Evolutionary conservation across 2,888 invertebrate species (phyloP).

Genomic region (Brenthis daphne): DNA sequence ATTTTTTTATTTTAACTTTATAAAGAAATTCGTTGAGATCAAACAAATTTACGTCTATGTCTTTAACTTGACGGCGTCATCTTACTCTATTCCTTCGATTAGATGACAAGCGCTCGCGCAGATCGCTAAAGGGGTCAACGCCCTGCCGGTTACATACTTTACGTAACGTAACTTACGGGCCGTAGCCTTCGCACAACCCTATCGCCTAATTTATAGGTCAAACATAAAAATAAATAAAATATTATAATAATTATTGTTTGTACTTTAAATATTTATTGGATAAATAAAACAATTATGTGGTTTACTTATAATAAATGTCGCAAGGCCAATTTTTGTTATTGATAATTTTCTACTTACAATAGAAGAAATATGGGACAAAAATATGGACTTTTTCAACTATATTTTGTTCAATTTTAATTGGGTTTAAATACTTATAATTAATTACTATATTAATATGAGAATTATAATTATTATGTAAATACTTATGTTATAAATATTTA

Average conservation of each 20-base stretch:
- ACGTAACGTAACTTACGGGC: constrained; percentile 79
- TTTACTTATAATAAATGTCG: too few species aligned
- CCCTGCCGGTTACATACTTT: constrained; percentile 77
- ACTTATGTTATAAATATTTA: too few species aligned
- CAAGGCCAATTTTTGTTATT: too few species aligned
- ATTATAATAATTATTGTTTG: not conserved
- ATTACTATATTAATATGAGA: too few species aligned
- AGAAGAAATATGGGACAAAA: too few species aligned
- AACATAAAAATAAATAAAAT: not conserved
- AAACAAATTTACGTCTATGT: constrained; percentile 13
- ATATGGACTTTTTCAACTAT: too few species aligned
- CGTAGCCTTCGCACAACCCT: constrained; percentile 56
- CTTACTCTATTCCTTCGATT: constrained; percentile 46
- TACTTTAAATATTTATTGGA: not conserved
- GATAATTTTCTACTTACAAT: too few species aligned
- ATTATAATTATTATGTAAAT: too few species aligned
- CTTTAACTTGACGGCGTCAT: constrained; percentile 30
- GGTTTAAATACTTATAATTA: too few species aligned
- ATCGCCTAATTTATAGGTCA: constrained; percentile 39
- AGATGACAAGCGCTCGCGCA: constrained; percentile 74
- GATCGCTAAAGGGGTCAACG: constrained; percentile 66
- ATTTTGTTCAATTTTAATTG: too few species aligned
- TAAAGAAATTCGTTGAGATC: not conserved
- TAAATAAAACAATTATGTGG: too few species aligned
- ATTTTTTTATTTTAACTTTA: too few species aligned